phyloP scores from a whole-genome alignment of 2,888 invertebrate species.

The Drosophila mayaguana region DNA sequence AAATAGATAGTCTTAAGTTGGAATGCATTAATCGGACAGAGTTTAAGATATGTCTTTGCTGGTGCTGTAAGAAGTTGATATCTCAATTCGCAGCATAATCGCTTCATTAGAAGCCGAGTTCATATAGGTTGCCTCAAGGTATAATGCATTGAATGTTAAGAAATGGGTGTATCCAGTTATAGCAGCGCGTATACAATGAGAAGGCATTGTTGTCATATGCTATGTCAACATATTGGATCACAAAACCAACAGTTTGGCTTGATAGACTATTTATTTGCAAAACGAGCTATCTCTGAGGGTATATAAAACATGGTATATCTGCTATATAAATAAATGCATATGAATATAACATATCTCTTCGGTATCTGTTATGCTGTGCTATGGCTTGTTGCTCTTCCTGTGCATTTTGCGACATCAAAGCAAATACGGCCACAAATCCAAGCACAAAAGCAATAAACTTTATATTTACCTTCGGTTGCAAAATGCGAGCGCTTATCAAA shows the following conservation, averaged over 20 bases:
- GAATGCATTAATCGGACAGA: background rate
- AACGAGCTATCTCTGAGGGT: background rate
- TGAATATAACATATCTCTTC: conserved; percentile 6
- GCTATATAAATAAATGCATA: background rate
- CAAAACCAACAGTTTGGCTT: background rate
- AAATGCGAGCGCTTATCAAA: conserved; percentile 50
- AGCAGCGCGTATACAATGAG: background rate
- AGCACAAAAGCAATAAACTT: conserved; percentile 52
- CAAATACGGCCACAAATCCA: conserved; percentile 50
- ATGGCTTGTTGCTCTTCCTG: conserved; percentile 45
- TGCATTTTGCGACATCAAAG: conserved; percentile 41
- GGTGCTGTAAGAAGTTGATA: accelerated
- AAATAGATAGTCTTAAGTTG: background rate
- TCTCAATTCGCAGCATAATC: background rate
- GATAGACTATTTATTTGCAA: background rate
- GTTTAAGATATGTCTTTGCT: background rate
- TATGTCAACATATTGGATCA: background rate
- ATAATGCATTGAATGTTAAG: background rate
- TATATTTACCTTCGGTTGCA: conserved; percentile 45
- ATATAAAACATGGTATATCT: background rate
- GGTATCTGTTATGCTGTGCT: conserved; percentile 19
- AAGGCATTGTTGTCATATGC: background rate
- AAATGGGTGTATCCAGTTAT: background rate
- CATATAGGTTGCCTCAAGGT: background rate
- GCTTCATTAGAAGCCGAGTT: background rate